These are phyloP conservation scores for Esox lucius DNA, from an alignment of 2,797 vertebrate genomes.

Conservation along the genomic window DNA sequence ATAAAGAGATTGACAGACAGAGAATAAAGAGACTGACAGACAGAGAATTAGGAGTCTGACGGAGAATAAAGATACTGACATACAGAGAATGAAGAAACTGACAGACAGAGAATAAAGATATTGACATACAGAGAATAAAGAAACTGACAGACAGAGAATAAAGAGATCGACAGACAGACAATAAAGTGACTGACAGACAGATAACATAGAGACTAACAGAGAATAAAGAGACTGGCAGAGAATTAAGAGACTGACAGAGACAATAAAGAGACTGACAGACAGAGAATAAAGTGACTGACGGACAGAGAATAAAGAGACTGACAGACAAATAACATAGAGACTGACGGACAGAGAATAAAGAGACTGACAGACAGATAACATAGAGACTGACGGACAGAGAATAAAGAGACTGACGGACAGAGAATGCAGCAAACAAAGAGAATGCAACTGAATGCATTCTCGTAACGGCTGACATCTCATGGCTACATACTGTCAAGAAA, in stretches of 20 bases:
- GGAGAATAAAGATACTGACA: too few relatives aligned
- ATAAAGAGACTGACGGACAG: not conserved
- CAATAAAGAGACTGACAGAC: not conserved
- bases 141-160: too few relatives aligned
- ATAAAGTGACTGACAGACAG: too few relatives aligned
- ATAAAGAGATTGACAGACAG: too few relatives aligned
- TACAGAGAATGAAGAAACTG: too few relatives aligned
- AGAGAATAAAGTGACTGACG: not conserved
- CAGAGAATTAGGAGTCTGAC: too few relatives aligned
- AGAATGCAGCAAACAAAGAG: not conserved
- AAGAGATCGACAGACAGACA: not conserved
- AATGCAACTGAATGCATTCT: not conserved
- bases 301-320: not conserved
- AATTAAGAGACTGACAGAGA: too few relatives aligned
- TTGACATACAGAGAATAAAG: too few relatives aligned
- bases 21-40: not conserved
- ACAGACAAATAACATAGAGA: not conserved
- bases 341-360: not conserved
- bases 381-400: not conserved
- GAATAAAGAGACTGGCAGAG: not conserved
- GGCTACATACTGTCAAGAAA: not conserved
- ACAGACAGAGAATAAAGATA: too few relatives aligned
- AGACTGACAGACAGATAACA: not conserved
- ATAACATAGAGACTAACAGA: too few relatives aligned
- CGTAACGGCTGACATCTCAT: not conserved